Base-by-base conservation (phyloP, 2,113 vertebrate species). In the Apus apus region DNA sequence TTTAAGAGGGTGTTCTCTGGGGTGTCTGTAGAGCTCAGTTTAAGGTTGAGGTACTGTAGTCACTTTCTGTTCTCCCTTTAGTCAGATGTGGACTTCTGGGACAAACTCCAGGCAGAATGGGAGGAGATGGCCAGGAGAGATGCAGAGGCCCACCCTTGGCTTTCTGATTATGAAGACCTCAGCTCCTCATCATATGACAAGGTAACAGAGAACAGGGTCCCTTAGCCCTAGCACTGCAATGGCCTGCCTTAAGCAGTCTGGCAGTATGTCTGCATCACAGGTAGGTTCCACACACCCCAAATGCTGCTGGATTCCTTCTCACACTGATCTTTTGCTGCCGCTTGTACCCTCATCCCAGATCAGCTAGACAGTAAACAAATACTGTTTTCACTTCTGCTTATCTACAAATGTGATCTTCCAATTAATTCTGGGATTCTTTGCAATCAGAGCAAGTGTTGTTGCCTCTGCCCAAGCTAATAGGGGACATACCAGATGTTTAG, bases 71-170 rank as follows among this genome's bases (percentile, higher is more conserved):
- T 96, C 40, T 76, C 34, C 29, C 82, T 96, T 54, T 97, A 99
- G 99, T 99, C 99, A 87, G 99, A 99, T 98, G 98, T 99, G 50
- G 99, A 99, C 98, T 99, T 99, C 98, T 99, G 99, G 99, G 99
- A 99, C 98, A 99, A 99, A 97, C 98, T 99, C 90, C 99, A 99
- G 98, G 98, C 99, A 94, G 99, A 99, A 94, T 99, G 99, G 99
- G 99, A 99, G 96, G 99, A 99, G 97, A 99, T 99, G 99, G 99
- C 99, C 0, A 99, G 99, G 96, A 98, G 99, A 94, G 99, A 99
- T 23, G 99, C 99, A 27, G 99, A 99, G 95, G 98, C 98, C 70
- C 99, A 99, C 87, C 99, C 99, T 32, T 99, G 99, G 99, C 98
- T 99, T 73, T 99, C 99, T 7, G 99, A 99, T 95, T 99, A 99